Conservation (phyloP, 1,140 invertebrate species). For the Hylaeus anthracinus region DNA sequence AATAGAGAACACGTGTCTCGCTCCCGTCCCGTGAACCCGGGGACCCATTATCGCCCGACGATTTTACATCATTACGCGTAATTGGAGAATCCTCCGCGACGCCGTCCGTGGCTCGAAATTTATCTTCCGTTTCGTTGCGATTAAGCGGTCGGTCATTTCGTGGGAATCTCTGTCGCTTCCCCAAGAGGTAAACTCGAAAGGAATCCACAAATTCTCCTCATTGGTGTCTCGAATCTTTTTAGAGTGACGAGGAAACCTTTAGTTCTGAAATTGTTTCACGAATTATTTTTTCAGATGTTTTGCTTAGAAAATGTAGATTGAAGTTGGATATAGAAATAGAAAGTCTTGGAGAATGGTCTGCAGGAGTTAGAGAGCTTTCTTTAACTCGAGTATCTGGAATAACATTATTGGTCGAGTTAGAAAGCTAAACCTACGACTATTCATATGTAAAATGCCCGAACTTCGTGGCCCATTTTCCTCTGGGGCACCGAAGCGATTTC, state of each 20-base stretch:
- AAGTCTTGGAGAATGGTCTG: no score
- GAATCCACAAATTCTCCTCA: no score
- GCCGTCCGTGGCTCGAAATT: conserved; percentile 30
- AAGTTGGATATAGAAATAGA: no score
- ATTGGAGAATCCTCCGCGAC: conserved; percentile 59
- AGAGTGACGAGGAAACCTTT: no score
- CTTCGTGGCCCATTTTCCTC: neutral
- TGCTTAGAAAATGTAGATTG: no score
- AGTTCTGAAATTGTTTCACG: no score
- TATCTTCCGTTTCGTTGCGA: conserved; percentile 44
- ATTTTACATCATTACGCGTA: conserved; percentile 73
- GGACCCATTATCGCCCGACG: conserved; percentile 67
- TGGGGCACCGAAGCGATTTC: neutral
- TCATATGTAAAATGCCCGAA: neutral
- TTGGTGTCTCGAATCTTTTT: no score
- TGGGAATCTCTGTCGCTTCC: neutral
- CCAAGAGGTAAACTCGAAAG: neutral
- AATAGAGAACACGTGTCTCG: conserved; percentile 71
- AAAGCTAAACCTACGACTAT: neutral
- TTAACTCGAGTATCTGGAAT: no score
- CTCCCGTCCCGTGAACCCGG: conserved; percentile 25
- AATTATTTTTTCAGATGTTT: no score
- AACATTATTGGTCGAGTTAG: no score
- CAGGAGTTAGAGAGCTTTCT: no score
- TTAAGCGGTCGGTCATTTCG: conserved; percentile 21